A percentile compares a stretch with the other conserved stretches of the same genome.
These are phyloP conservation scores for Oreonectes daqikongensis DNA, from an alignment of 2,797 vertebrate species.

Conservation along the genomic window DNA sequence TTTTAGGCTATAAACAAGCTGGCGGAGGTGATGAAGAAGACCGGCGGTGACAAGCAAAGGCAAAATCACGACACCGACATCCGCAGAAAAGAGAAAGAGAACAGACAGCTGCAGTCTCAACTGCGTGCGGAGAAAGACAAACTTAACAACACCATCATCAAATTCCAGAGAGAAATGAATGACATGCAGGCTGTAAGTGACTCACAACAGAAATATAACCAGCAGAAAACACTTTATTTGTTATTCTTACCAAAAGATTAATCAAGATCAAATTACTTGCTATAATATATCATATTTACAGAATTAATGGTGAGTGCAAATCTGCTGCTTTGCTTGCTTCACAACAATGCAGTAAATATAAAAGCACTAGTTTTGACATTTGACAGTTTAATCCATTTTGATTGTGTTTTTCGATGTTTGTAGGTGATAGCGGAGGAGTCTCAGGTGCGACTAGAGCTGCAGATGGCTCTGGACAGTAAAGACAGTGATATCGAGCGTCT, in stretches of 20 bases:
- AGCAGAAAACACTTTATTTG: not conserved
- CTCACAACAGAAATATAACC: not conserved
- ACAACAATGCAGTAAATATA: not conserved
- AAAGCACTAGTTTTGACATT: not conserved
- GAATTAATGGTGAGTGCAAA: too few relatives aligned
- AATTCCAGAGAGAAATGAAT: slow-evolving; percentile 92
- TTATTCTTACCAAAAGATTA: too few relatives aligned
- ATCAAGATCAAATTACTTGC: too few relatives aligned
- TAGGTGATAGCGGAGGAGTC: slow-evolving; percentile 92
- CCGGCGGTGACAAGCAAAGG: slow-evolving; percentile 70
- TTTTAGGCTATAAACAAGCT: slow-evolving; percentile 93
- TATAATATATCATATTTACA: too few relatives aligned
- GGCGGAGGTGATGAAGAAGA: slow-evolving; percentile 95
- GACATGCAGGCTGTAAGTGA: slow-evolving; percentile 97
- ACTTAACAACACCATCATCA: slow-evolving; percentile 90
- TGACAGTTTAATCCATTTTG: not conserved
- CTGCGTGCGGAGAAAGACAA: slow-evolving; percentile 89
- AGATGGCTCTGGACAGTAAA: slow-evolving; percentile 96
- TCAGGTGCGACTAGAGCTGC: slow-evolving; percentile 89
- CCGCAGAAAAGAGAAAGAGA: slow-evolving; percentile 93
- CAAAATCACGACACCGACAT: slow-evolving; percentile 84
- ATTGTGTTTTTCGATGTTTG: slow-evolving; percentile 42
- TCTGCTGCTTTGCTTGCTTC: too few relatives aligned
- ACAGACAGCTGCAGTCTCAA: slow-evolving; percentile 92
- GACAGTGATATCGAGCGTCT: slow-evolving; percentile 98